A percentile compares a stretch with the other conserved stretches of the same genome.
Evolutionary conservation across 2,113 vertebrate genomes (phyloP).

Genomic region (Amazona vittata): DNA sequence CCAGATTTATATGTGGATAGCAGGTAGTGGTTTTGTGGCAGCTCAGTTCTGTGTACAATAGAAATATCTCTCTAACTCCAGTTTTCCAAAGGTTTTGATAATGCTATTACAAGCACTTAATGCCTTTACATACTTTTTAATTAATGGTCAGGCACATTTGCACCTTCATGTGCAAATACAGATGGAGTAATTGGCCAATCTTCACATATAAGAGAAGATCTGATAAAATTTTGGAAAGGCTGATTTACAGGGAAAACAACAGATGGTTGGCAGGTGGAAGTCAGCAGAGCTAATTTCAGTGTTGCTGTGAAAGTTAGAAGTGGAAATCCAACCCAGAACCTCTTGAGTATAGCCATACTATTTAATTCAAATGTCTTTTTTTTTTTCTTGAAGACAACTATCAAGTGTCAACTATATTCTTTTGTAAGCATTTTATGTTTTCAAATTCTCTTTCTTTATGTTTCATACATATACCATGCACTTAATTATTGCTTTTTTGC

Average conservation of each 20-base stretch:
- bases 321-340: background rate
- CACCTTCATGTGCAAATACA: background rate
- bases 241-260: background rate
- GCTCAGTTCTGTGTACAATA: background rate
- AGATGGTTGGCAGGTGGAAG: background rate
- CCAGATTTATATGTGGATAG: background rate
- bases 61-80: background rate
- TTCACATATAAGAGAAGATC: background rate
- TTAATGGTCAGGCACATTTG: background rate
- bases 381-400: constrained; percentile 34
- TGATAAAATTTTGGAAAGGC: background rate
- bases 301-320: background rate
- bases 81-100: background rate
- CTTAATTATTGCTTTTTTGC: constrained; percentile 53
- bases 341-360: background rate
- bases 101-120: background rate
- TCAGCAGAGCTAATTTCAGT: background rate
- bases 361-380: constrained; percentile 6
- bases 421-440: constrained; percentile 54
- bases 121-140: background rate
- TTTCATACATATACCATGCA: constrained; percentile 46
- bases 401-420: constrained; percentile 17
- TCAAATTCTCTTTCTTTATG: constrained; percentile 42
- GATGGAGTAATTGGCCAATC: background rate
- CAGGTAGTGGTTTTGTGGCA: background rate